Percentiles rank a stretch among this genome's conserved stretches.
phyloP scores from a whole-genome alignment of 2,888 invertebrate genomes.

The Geophilus truncorum region DNA sequence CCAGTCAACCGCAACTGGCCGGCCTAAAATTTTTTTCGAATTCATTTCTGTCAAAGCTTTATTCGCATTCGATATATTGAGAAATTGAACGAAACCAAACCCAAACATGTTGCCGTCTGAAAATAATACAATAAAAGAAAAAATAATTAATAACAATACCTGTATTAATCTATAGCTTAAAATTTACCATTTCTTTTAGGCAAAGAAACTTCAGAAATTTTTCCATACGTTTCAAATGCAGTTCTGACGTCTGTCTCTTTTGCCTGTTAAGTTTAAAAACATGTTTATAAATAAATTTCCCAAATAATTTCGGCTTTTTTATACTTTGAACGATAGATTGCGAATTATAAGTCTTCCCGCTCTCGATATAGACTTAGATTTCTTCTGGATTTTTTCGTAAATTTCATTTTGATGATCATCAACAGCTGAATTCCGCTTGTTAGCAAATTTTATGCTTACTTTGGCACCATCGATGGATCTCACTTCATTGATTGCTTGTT shows the following conservation, averaged over 20 bases:
- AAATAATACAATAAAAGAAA: no score
- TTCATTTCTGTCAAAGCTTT: neutral
- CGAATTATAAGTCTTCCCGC: conserved; percentile 4
- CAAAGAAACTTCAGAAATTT: conserved; percentile 2
- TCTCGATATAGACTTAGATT: no score
- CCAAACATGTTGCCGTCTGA: neutral
- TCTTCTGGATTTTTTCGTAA: no score
- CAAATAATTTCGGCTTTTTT: neutral
- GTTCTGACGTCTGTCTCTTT: neutral
- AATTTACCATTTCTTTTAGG: neutral
- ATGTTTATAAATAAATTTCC: neutral
- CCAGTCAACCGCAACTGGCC: conserved; percentile 28
- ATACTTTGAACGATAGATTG: conserved; percentile 27
- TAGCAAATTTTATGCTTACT: conserved; percentile 19
- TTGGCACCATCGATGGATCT: neutral
- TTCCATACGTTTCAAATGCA: conserved; percentile 1
- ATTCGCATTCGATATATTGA: neutral
- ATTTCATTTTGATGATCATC: neutral
- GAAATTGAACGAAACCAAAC: neutral
- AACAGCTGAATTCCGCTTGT: neutral
- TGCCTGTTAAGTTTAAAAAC: neutral
- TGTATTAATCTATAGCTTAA: neutral
- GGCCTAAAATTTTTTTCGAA: conserved; percentile 20
- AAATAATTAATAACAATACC: neutral
- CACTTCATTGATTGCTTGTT: conserved; percentile 1